Evolutionary conservation across 1,140 invertebrate species (phyloP).

Genomic region (Halyomorpha halys): DNA sequence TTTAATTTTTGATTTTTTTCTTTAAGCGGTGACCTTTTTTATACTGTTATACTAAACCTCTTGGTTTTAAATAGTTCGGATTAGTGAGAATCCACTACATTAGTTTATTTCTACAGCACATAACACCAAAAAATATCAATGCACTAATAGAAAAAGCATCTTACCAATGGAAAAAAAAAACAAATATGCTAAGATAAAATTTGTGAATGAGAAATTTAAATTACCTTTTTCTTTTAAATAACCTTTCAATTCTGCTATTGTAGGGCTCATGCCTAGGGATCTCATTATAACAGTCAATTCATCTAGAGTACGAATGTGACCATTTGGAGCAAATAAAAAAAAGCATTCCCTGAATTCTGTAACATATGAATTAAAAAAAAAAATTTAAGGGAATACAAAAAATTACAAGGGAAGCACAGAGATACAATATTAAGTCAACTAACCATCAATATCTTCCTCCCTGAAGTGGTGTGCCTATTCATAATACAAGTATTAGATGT

Average conservation of each 20-base stretch:
- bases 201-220: too few relatives aligned
- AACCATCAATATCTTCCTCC: constrained; percentile 75
- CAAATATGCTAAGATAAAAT: too few relatives aligned
- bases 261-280: constrained; percentile 84
- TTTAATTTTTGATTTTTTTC: too few relatives aligned
- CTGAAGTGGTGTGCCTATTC: constrained; percentile 65
- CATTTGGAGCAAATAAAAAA: constrained; percentile 78
- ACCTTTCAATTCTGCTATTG: constrained; percentile 74
- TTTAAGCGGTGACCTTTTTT: too few relatives aligned
- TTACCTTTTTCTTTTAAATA: constrained; percentile 73
- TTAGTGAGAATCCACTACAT: too few relatives aligned
- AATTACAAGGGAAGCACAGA: constrained; percentile 6
- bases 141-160: too few relatives aligned
- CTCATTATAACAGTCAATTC: constrained; percentile 89
- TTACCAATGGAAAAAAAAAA: too few relatives aligned
- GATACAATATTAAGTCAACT: constrained; percentile 28
- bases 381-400: constrained; percentile 22
- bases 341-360: constrained; percentile 91
- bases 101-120: too few relatives aligned
- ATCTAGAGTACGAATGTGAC: constrained; percentile 75
- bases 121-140: too few relatives aligned
- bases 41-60: too few relatives aligned
- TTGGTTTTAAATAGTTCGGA: too few relatives aligned
- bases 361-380: constrained; percentile 36
- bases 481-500: too few relatives aligned